Evolutionary conservation across 1,140 invertebrate genomes (phyloP).

Genomic region (Aricia agestis): DNA sequence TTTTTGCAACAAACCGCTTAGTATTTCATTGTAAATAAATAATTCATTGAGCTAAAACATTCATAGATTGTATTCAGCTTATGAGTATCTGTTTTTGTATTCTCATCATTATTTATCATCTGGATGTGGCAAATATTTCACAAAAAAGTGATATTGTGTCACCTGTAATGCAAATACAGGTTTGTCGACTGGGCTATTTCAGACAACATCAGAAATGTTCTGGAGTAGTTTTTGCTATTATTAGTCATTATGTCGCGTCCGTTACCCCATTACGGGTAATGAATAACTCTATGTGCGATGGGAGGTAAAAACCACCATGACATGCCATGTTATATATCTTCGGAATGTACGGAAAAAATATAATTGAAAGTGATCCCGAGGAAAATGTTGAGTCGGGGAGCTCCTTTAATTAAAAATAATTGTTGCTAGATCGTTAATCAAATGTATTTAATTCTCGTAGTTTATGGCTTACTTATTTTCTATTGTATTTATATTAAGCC

Average conservation of each 20-base stretch:
- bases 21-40: neutral
- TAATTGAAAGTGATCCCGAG: slow-evolving; percentile 2
- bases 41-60: neutral
- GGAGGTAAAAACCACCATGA: slow-evolving; percentile 2
- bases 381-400: neutral
- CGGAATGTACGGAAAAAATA: neutral
- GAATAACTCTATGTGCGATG: neutral
- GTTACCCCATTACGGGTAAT: slow-evolving; percentile 21
- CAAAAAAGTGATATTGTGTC: slow-evolving; percentile 7
- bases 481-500: slow-evolving; percentile 7
- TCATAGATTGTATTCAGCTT: neutral
- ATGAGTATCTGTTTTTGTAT: neutral
- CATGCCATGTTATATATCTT: slow-evolving; percentile 5
- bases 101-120: neutral
- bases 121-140: neutral
- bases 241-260: slow-evolving; percentile 29
- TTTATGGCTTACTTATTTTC: neutral
- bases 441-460: slow-evolving; percentile 4
- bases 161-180: slow-evolving; percentile 26
- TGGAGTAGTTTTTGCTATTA: slow-evolving; percentile 27
- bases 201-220: slow-evolving; percentile 23
- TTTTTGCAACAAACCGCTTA: neutral
- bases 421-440: neutral
- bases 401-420: slow-evolving; percentile 4
- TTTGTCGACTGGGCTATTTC: slow-evolving; percentile 28